These are phyloP conservation scores for Achroia grisella DNA, from an alignment of 1,140 invertebrate genomes.

Conservation along the genomic window DNA sequence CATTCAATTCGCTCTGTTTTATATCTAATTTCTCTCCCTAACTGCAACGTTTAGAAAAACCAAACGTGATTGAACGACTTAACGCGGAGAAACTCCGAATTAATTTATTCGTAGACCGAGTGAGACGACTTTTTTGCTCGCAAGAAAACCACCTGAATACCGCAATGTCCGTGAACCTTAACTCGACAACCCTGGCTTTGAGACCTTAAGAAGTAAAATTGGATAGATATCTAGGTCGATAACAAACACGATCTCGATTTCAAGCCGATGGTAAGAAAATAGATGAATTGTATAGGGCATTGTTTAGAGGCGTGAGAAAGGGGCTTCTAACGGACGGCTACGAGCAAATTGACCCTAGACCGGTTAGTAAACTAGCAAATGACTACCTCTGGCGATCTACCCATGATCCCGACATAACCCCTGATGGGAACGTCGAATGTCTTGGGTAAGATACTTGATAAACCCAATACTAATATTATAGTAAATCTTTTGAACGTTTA, in stretches of 20 bases:
- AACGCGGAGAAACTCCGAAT: too few relatives aligned
- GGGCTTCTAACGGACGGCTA: slow-evolving; percentile 17
- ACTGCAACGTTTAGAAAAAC: too few relatives aligned
- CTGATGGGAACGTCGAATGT: background rate
- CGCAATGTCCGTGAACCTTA: background rate
- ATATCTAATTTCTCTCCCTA: too few relatives aligned
- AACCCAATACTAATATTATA: too few relatives aligned
- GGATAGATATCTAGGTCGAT: background rate
- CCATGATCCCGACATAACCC: slow-evolving; percentile 1
- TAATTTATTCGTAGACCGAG: background rate
- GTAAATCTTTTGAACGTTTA: too few relatives aligned
- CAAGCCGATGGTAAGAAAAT: background rate
- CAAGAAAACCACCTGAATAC: too few relatives aligned
- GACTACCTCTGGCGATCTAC: slow-evolving; percentile 15
- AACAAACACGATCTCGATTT: background rate
- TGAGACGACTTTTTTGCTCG: background rate
- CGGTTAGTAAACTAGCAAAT: slow-evolving; percentile 17
- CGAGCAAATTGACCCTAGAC: slow-evolving; percentile 23
- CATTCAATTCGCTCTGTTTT: too few relatives aligned
- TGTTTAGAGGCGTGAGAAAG: slow-evolving; percentile 29
- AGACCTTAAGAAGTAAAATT: background rate
- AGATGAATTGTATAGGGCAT: slow-evolving; percentile 2
- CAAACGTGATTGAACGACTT: too few relatives aligned
- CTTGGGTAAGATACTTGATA: too few relatives aligned
- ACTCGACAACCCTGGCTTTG: background rate